phyloP scores from a whole-genome alignment of 2,797 vertebrate genomes.

The Ciconia nigra region DNA sequence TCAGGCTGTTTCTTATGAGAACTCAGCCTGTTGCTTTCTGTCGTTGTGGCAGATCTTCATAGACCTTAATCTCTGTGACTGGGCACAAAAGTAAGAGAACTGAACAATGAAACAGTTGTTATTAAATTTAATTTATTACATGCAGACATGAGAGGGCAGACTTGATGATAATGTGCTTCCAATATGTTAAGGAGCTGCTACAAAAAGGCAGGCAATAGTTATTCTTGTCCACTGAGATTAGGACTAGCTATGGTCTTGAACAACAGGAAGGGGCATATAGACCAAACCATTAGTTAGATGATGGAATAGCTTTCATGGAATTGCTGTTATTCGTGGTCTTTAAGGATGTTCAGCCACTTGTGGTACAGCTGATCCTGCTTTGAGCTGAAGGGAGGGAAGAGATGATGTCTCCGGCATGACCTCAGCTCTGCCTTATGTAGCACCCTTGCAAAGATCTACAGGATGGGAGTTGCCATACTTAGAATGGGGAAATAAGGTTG shows the following conservation, averaged over 20 bases:
- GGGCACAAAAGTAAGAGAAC: not conserved
- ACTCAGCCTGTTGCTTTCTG: not conserved
- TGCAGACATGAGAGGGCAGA: not conserved
- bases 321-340: not conserved
- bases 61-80: not conserved
- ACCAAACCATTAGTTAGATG: not conserved
- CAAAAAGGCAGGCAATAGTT: not conserved
- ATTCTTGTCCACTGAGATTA: not conserved
- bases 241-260: not conserved
- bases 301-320: not conserved
- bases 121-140: not conserved
- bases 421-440: not conserved
- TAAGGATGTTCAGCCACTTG: not conserved
- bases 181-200: not conserved
- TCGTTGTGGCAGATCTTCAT: not conserved
- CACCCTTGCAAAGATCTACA: not conserved
- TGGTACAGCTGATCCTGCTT: not conserved
- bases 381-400: not conserved
- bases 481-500: not conserved
- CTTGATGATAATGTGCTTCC: not conserved
- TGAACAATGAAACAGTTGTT: not conserved
- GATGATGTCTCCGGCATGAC: not conserved
- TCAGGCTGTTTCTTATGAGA: not conserved
- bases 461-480: not conserved
- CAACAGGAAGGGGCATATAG: not conserved